A percentile compares a stretch with the other conserved stretches of the same genome.
These are phyloP conservation scores for Bombus consobrinus DNA, from an alignment of 1,140 invertebrate genomes.

Conservation along the genomic window DNA sequence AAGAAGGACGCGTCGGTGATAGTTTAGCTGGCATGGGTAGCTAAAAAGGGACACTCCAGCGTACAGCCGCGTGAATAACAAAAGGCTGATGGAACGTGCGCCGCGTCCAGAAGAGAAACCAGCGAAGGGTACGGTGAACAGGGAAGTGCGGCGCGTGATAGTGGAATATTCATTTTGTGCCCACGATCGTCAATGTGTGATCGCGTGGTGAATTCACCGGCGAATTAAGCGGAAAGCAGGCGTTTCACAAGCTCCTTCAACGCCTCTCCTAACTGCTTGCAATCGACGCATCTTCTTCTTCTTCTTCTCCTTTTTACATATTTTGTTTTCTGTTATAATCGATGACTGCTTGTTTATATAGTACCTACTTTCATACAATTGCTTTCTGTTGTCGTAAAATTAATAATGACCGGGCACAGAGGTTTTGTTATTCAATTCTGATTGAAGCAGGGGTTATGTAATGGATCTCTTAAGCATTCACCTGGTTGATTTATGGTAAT, in stretches of 20 bases:
- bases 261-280: not conserved
- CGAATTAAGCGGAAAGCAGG: constrained; percentile 27
- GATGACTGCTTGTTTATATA: not conserved
- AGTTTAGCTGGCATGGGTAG: constrained; percentile 24
- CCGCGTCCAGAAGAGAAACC: constrained; percentile 46
- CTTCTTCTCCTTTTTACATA: not conserved
- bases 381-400: not conserved
- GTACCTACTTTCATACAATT: not conserved
- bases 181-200: constrained; percentile 28
- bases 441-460: not conserved
- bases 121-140: constrained; percentile 58
- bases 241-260: constrained; percentile 7
- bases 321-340: not conserved
- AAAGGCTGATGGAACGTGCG: constrained; percentile 60
- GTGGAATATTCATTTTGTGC: constrained; percentile 71
- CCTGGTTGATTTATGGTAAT: constrained; percentile 17
- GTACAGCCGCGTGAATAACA: constrained; percentile 59
- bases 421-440: constrained; percentile 4
- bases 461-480: not conserved
- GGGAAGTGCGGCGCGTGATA: constrained; percentile 60
- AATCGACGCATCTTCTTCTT: not conserved
- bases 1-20: constrained; percentile 6
- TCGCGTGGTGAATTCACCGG: constrained; percentile 35
- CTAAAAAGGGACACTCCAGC: constrained; percentile 44
- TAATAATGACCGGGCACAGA: not conserved